A percentile compares a stretch with the other conserved stretches of the same genome.
Conservation (phyloP, 2,113 vertebrate species). For the Pelobates fuscus region DNA sequence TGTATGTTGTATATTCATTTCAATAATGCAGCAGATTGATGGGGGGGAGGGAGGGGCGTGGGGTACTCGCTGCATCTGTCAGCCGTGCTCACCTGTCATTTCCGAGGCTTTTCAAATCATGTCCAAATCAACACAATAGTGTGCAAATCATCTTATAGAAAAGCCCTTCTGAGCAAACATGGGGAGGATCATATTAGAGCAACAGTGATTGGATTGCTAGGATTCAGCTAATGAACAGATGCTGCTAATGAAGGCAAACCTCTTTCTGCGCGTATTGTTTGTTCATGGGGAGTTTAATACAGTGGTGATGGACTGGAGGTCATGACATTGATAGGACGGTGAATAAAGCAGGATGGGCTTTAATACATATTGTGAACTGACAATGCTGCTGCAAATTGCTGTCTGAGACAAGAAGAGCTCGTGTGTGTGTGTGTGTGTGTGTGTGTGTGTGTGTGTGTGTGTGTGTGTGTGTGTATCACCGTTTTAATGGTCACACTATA, state of each 20-base stretch:
- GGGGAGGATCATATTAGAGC: conserved; percentile 53
- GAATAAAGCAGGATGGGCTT: neutral
- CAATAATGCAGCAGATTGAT: neutral
- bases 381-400: too few relatives aligned
- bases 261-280: conserved; percentile 40
- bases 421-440: too few relatives aligned
- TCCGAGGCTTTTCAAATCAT: conserved; percentile 57
- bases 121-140: conserved; percentile 26
- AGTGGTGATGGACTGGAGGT: conserved; percentile 22
- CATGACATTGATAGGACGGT: neutral
- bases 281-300: neutral
- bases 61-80: conserved; percentile 14
- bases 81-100: conserved; percentile 53
- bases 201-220: conserved; percentile 59
- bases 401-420: too few relatives aligned
- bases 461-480: too few relatives aligned
- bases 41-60: neutral
- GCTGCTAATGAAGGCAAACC: conserved; percentile 49
- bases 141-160: conserved; percentile 55
- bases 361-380: neutral
- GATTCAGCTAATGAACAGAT: conserved; percentile 61
- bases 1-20: neutral
- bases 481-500: too few relatives aligned
- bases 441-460: too few relatives aligned
- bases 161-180: conserved; percentile 58